Evolutionary conservation across 2,888 invertebrate genomes (phyloP).

Genomic region (Linyphia triangularis): DNA sequence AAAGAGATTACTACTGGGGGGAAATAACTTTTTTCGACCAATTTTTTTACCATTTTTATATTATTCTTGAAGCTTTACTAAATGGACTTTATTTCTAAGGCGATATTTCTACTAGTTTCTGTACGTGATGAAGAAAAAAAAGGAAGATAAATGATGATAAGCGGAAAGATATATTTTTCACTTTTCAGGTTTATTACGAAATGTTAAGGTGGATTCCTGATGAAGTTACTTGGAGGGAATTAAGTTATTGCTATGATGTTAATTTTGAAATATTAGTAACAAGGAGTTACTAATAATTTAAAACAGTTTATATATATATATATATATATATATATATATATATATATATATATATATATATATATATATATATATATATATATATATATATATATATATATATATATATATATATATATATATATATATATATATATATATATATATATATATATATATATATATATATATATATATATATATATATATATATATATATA

Average conservation of each 20-base stretch:
- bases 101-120: background rate
- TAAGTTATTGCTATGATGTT: no score
- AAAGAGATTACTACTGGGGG: constrained; percentile 16
- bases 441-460: constrained; percentile 22
- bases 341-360: constrained; percentile 25
- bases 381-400: constrained; percentile 25
- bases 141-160: background rate
- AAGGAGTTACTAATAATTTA: no score
- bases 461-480: constrained; percentile 19
- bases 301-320: no score
- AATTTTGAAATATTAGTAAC: no score
- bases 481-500: constrained; percentile 27
- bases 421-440: constrained; percentile 22
- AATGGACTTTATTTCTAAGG: constrained; percentile 26
- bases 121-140: constrained; percentile 12
- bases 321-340: background rate
- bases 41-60: background rate
- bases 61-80: constrained; percentile 26
- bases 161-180: background rate
- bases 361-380: constrained; percentile 25
- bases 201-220: background rate
- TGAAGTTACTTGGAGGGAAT: background rate
- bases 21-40: background rate
- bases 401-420: constrained; percentile 22
- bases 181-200: background rate